Evolutionary conservation across 2,888 invertebrate species (phyloP), one percentile per base, ranked within the genome.

Genomic region (Mimas tiliae): DNA sequence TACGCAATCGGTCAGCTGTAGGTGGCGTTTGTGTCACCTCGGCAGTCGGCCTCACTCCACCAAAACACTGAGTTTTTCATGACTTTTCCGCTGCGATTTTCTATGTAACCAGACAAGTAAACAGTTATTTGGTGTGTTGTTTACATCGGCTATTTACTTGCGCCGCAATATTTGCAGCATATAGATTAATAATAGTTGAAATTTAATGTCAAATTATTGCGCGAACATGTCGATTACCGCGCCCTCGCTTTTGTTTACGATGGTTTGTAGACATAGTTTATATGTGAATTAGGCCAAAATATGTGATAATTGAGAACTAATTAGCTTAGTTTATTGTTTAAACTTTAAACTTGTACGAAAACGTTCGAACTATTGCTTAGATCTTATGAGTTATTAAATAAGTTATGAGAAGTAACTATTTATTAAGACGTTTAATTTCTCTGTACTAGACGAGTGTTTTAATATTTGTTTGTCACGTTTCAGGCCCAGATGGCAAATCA

Each of bases 1-100:
- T 87, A 94, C 94, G 94, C 94, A 94, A 82, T 83, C 86, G 88
- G 88, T 85, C 92, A 92, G 94, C 93, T 93, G 92, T 93, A 94
- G 94, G 93, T 93, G 93, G 94, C 94, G 94, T 90, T 93, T 88
- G 87, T 87, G 89, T 88, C 90, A 88, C 76, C 79, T 85, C 83
- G n/a, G n/a, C n/a, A n/a, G n/a, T n/a, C n/a, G 83, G 79, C 76
- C 80, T 81, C 84, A 86, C 80, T 79, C 74, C 83, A 91, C 84
- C 91, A 91, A 92, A 92, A 93, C 93, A 93, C 86, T 79, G 77
- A 83, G 84, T 87, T 94, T 94, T 94, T 93, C 93, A 93, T 90
- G 89, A 90, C 85, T 94, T 91, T 94, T 91, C 93, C 94, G 91
- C 88, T 85, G 85, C 83, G 83, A 86, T 91, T 93, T 91, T 88